Evolutionary conservation across 1,140 invertebrate species (phyloP).

Genomic region (Trinorchestia longiramus): DNA sequence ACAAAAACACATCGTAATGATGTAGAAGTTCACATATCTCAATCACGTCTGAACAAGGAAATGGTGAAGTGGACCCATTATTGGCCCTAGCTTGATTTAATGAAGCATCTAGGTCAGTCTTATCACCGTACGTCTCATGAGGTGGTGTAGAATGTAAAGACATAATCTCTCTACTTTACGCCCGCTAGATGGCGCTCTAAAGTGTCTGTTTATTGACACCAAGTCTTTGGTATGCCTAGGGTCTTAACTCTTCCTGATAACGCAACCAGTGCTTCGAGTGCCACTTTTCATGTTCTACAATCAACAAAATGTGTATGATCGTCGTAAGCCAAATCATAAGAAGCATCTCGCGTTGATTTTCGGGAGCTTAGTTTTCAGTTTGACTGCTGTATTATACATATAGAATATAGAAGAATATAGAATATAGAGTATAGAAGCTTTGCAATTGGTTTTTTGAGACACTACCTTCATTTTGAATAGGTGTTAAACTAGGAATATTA

Average conservation of each 20-base stretch:
- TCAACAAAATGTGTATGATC: too few relatives aligned
- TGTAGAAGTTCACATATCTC: neutral
- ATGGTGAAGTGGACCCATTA: neutral
- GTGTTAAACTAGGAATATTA: too few relatives aligned
- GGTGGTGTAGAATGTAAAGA: neutral
- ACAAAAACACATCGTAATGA: too few relatives aligned
- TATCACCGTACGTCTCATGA: neutral
- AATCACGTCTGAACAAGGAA: neutral
- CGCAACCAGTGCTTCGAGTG: neutral
- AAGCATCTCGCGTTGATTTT: too few relatives aligned
- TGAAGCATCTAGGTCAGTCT: neutral
- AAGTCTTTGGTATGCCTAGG: neutral
- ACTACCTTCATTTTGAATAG: too few relatives aligned
- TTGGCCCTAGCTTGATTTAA: conserved; percentile 5
- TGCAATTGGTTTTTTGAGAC: too few relatives aligned
- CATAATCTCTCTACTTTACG: conserved; percentile 32
- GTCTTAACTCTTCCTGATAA: neutral
- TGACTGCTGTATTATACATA: too few relatives aligned
- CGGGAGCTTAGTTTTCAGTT: too few relatives aligned
- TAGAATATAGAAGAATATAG: too few relatives aligned
- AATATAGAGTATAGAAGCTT: too few relatives aligned
- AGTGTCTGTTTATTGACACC: neutral
- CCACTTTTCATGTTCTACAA: too few relatives aligned
- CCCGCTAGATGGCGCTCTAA: neutral
- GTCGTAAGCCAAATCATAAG: too few relatives aligned